Percentiles rank a stretch among this genome's conserved stretches.
phyloP scores from a whole-genome alignment of 1,140 invertebrate species.

The Nylanderia fulva region DNA sequence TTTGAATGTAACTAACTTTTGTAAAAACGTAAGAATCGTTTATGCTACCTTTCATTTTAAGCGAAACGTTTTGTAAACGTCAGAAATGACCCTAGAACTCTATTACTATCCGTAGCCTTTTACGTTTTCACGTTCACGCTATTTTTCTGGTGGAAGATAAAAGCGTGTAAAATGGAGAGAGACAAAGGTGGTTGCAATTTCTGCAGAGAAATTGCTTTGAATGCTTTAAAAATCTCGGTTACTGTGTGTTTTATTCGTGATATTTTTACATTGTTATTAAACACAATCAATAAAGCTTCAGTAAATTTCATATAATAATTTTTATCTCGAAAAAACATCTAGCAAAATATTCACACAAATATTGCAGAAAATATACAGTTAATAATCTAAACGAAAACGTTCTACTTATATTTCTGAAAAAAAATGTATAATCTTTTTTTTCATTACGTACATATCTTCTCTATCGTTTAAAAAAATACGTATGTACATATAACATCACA shows the following conservation, averaged over 20 bases:
- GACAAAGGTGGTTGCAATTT: conserved; percentile 34
- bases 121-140: conserved; percentile 59
- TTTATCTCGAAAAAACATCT: background rate
- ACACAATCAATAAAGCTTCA: background rate
- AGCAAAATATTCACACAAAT: background rate
- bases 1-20: conserved; percentile 54
- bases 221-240: conserved; percentile 38
- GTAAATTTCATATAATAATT: background rate
- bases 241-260: background rate
- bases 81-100: conserved; percentile 48
- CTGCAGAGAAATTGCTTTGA: conserved; percentile 26
- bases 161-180: conserved; percentile 55
- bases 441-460: conserved; percentile 1
- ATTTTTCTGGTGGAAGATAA: conserved; percentile 66
- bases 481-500: background rate
- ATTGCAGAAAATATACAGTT: background rate
- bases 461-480: background rate
- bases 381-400: background rate
- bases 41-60: conserved; percentile 51
- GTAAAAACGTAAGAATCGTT: conserved; percentile 48
- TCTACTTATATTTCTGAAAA: background rate
- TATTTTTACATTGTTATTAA: conserved; percentile 20
- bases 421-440: background rate
- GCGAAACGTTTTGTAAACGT: conserved; percentile 60
- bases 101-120: conserved; percentile 40